Percentiles rank a stretch among this genome's conserved stretches.
Conservation (phyloP, 1,140 invertebrate species). For the Zaprionus inermis region DNA sequence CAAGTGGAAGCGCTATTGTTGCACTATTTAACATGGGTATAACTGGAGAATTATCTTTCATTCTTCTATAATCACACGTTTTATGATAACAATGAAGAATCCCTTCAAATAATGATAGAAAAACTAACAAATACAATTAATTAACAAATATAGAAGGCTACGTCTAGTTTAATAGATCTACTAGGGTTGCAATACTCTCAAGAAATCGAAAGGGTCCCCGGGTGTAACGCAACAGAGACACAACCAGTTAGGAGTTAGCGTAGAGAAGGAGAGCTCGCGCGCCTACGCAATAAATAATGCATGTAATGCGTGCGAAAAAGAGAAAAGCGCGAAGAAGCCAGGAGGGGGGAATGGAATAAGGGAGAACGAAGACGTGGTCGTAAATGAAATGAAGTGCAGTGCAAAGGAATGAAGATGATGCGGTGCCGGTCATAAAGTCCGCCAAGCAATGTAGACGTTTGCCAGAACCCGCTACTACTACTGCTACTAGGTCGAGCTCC, state of each 20-base stretch:
- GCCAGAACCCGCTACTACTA: constrained; percentile 13
- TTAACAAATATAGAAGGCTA: not conserved
- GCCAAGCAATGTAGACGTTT: constrained; percentile 55
- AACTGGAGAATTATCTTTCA: not conserved
- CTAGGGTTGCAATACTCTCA: not conserved
- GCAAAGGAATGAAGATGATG: constrained; percentile 37
- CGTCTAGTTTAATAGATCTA: not conserved
- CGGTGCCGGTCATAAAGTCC: constrained; percentile 40
- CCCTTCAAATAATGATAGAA: not conserved
- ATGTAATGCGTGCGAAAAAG: constrained; percentile 49
- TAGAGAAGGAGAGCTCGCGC: constrained; percentile 4
- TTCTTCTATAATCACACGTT: not conserved
- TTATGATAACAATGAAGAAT: not conserved
- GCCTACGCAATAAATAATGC: constrained; percentile 70
- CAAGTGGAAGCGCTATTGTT: not conserved
- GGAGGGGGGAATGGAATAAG: not conserved
- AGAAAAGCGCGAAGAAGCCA: not conserved
- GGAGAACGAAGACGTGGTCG: not conserved
- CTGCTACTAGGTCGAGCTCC: constrained; percentile 20
- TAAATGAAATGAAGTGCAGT: constrained; percentile 46
- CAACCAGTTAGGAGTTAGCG: constrained; percentile 19
- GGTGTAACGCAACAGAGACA: constrained; percentile 21
- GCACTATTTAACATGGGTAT: not conserved
- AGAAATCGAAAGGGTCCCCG: not conserved
- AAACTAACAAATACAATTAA: not conserved